These are phyloP conservation scores for Parambassis ranga DNA, from an alignment of 2,797 vertebrate species.

Conservation along the genomic window DNA sequence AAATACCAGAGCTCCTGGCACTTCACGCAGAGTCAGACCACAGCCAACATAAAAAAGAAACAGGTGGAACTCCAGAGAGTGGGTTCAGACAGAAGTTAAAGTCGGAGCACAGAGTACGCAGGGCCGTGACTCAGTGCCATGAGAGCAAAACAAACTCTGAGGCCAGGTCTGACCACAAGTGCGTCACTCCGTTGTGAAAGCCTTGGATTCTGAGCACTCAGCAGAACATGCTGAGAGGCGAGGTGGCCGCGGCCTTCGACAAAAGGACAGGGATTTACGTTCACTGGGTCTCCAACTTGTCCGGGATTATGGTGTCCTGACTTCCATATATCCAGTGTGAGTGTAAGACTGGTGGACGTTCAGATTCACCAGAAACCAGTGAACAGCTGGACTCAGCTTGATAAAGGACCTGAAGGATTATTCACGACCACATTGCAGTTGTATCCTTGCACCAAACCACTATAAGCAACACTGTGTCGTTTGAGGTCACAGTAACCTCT, in stretches of 20 bases:
- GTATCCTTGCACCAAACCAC: no score
- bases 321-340: no score
- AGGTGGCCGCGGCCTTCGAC: conserved; percentile 1
- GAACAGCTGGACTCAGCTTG: no score
- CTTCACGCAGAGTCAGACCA: conserved; percentile 12
- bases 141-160: conserved; percentile 62
- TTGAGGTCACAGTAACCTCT: no score
- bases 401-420: no score
- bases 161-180: conserved; percentile 63
- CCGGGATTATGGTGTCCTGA: no score
- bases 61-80: conserved; percentile 48
- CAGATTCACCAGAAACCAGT: no score
- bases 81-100: conserved; percentile 55
- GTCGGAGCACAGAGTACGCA: conserved; percentile 15
- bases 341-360: no score
- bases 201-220: conserved; percentile 51
- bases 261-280: background rate
- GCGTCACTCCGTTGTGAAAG: conserved; percentile 64
- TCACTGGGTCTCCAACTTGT: no score
- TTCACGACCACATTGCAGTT: no score
- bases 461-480: no score
- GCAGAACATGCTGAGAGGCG: conserved; percentile 17
- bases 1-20: conserved; percentile 54
- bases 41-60: conserved; percentile 19
- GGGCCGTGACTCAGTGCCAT: conserved; percentile 46